A percentile compares a stretch with the other conserved stretches of the same genome.
Conservation (phyloP, 1,140 invertebrate species). For the Monomorium pharaonis region DNA sequence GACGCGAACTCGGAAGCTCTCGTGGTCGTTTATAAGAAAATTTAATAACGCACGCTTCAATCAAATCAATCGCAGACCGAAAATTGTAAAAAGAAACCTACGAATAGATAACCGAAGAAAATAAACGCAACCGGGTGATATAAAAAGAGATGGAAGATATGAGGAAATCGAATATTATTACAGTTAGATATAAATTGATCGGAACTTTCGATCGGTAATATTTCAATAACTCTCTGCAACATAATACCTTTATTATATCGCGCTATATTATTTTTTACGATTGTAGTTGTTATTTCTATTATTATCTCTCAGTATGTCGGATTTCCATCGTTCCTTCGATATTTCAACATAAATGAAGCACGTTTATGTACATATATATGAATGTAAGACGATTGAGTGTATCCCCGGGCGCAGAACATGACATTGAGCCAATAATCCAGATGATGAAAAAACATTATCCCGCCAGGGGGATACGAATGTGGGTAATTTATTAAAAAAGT, state of each 20-base stretch:
- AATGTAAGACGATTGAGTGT: background rate
- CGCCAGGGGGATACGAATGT: background rate
- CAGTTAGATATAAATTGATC: conserved; percentile 10
- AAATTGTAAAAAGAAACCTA: background rate
- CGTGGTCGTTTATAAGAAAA: background rate
- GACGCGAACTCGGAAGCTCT: background rate
- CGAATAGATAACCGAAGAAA: background rate
- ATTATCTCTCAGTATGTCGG: background rate
- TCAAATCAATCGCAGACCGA: background rate
- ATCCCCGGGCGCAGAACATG: background rate
- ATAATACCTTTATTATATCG: conserved; percentile 19
- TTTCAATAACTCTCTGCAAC: conserved; percentile 8
- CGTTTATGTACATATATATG: background rate
- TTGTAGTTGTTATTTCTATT: background rate
- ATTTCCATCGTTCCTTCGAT: background rate
- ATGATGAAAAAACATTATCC: conserved; percentile 26
- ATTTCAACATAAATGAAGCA: background rate
- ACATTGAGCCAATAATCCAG: conserved; percentile 5
- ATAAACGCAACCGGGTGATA: background rate
- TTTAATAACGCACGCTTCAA: background rate
- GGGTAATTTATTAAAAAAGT: conserved; percentile 68
- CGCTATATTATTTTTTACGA: background rate
- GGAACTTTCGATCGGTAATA: background rate
- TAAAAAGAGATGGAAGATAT: background rate
- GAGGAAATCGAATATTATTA: conserved; percentile 16